Percentiles rank a stretch among this genome's conserved stretches.
Evolutionary conservation across 2,888 invertebrate species (phyloP).

Genomic region (Epirrita christyi): DNA sequence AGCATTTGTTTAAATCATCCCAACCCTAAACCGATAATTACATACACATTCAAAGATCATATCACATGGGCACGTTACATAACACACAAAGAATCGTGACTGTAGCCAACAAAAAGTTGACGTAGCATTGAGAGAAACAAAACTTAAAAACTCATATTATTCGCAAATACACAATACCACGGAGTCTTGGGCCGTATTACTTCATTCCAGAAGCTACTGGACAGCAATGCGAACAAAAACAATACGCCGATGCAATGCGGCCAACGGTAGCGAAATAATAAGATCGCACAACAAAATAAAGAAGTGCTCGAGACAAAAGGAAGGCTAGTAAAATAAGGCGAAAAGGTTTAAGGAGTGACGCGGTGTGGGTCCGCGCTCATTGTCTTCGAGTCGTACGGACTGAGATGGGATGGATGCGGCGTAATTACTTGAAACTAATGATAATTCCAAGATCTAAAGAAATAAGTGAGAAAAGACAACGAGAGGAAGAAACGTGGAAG

Average conservation of each 20-base stretch:
- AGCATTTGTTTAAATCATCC: slow-evolving; percentile 6
- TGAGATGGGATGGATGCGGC: slow-evolving; percentile 53
- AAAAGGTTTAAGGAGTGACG: slow-evolving; percentile 82
- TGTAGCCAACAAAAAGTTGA: slow-evolving; percentile 62
- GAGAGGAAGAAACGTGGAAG: too few relatives aligned
- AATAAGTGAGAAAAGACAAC: too few relatives aligned
- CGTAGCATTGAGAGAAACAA: slow-evolving; percentile 60
- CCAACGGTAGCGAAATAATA: slow-evolving; percentile 84
- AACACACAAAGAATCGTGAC: slow-evolving; percentile 61
- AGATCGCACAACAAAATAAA: slow-evolving; percentile 84
- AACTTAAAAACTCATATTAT: slow-evolving; percentile 53
- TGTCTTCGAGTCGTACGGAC: slow-evolving; percentile 56
- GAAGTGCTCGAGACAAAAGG: slow-evolving; percentile 81
- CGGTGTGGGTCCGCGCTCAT: slow-evolving; percentile 79
- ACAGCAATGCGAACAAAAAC: slow-evolving; percentile 74
- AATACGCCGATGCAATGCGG: slow-evolving; percentile 71
- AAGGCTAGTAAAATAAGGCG: slow-evolving; percentile 81
- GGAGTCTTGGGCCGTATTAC: slow-evolving; percentile 76
- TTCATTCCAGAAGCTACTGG: slow-evolving; percentile 76
- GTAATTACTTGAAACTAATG: slow-evolving; percentile 27
- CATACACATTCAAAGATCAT: slow-evolving; percentile 55
- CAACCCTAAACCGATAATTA: slow-evolving; percentile 47
- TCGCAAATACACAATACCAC: slow-evolving; percentile 78
- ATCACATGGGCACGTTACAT: slow-evolving; percentile 61
- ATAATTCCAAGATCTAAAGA: neutral